Conservation (phyloP, 2,797 vertebrate genomes). For the Myoxocephalus aenaeus region DNA sequence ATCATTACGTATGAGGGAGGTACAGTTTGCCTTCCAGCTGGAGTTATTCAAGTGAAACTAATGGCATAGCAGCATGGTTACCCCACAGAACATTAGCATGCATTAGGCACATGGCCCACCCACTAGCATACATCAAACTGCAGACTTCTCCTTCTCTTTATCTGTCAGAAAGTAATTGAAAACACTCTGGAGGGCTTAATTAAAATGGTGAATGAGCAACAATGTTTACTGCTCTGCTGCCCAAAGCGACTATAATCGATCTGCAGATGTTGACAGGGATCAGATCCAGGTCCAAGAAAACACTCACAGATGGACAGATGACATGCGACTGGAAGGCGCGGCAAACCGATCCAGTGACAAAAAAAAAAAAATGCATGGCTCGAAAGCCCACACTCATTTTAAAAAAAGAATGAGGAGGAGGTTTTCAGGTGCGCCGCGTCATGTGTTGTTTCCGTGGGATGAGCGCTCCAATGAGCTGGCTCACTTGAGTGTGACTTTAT, state of each 20-base stretch:
- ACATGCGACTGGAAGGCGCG: background rate
- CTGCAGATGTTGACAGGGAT: background rate
- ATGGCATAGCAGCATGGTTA: constrained; percentile 62
- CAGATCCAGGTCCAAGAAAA: background rate
- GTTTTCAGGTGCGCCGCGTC: background rate
- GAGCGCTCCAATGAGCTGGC: constrained; percentile 12
- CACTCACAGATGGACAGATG: background rate
- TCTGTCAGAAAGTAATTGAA: constrained; percentile 3
- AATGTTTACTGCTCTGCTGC: constrained; percentile 7
- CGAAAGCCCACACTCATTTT: background rate
- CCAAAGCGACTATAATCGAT: background rate
- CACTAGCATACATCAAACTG: constrained; percentile 30
- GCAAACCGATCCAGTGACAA: background rate
- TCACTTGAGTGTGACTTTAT: constrained; percentile 13
- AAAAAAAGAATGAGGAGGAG: background rate
- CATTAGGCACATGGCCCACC: constrained; percentile 39
- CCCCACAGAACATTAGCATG: constrained; percentile 62
- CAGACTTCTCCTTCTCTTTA: background rate
- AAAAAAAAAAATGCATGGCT: background rate
- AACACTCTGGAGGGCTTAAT: constrained; percentile 12
- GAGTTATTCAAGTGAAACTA: constrained; percentile 67
- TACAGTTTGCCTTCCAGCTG: constrained; percentile 52
- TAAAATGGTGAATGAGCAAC: background rate
- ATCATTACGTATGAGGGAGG: constrained; percentile 18
- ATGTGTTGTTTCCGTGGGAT: background rate